A percentile compares a stretch with the other conserved stretches of the same genome.
Evolutionary conservation across 2,797 vertebrate genomes (phyloP).

Genomic region (Alauda arvensis): DNA sequence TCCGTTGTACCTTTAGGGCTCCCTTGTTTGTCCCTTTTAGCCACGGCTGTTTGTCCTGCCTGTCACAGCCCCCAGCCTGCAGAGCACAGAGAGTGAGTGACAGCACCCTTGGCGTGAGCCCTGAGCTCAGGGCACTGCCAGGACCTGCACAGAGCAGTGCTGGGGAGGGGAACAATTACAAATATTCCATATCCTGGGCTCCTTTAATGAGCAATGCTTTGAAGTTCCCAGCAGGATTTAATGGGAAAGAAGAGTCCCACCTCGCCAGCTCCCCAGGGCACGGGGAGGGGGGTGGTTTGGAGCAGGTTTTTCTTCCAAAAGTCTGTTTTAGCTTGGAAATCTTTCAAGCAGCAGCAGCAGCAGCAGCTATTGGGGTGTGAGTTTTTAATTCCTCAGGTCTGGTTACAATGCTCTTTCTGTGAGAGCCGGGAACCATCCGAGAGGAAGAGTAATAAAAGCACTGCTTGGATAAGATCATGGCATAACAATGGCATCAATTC

Average conservation of each 20-base stretch:
- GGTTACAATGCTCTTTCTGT: background rate
- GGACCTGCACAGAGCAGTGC: background rate
- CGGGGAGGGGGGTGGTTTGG: background rate
- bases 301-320: background rate
- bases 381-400: background rate
- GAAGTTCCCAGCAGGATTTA: constrained; percentile 27
- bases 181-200: background rate
- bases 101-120: background rate
- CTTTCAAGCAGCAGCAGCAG: background rate
- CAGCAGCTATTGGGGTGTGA: background rate
- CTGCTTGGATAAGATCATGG: background rate
- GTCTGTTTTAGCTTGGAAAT: background rate
- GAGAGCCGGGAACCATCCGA: background rate
- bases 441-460: background rate
- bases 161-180: background rate
- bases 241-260: background rate
- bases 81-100: background rate
- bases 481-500: background rate
- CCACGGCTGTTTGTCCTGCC: background rate
- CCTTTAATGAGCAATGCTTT: background rate
- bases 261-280: background rate
- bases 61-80: background rate
- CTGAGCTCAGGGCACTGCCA: background rate
- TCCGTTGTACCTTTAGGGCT: background rate
- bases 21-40: background rate